Conservation (phyloP, 2,113 vertebrate species). For the Echinops telfairi region DNA sequence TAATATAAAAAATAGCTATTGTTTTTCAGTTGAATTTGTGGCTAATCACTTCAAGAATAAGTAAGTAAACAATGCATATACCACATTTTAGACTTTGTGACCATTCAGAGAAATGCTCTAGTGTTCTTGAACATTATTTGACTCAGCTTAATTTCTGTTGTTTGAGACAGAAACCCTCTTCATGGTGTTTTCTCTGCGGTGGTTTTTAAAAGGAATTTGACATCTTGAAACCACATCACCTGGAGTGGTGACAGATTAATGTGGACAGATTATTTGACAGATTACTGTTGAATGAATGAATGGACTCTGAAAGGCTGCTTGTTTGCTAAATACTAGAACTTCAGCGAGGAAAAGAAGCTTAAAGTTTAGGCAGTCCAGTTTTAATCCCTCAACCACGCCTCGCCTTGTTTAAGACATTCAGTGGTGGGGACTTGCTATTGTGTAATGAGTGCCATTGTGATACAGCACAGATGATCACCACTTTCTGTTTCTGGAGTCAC, state of each 20-base stretch:
- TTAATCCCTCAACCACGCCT: neutral
- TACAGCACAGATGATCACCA: neutral
- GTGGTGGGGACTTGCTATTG: neutral
- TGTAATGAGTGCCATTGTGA: neutral
- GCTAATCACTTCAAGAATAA: constrained; percentile 3
- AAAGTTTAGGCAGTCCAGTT: neutral
- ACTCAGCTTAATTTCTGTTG: constrained; percentile 28
- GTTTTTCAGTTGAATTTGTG: constrained; percentile 12
- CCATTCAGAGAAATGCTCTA: neutral
- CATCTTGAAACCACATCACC: constrained; percentile 27
- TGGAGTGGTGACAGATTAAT: constrained; percentile 14
- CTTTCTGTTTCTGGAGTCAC: neutral
- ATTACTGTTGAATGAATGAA: constrained; percentile 43
- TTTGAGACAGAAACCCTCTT: neutral
- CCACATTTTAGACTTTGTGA: constrained; percentile 3
- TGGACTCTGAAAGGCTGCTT: neutral
- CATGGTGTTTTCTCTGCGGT: neutral
- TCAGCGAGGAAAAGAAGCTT: constrained; percentile 3
- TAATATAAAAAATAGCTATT: neutral
- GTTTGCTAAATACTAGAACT: neutral
- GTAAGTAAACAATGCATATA: neutral
- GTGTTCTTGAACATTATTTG: neutral
- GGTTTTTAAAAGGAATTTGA: neutral
- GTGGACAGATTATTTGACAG: constrained; percentile 19
- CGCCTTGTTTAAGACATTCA: neutral